Evolutionary conservation across 2,888 invertebrate genomes (phyloP).

Genomic region (Aleiodes testaceus): DNA sequence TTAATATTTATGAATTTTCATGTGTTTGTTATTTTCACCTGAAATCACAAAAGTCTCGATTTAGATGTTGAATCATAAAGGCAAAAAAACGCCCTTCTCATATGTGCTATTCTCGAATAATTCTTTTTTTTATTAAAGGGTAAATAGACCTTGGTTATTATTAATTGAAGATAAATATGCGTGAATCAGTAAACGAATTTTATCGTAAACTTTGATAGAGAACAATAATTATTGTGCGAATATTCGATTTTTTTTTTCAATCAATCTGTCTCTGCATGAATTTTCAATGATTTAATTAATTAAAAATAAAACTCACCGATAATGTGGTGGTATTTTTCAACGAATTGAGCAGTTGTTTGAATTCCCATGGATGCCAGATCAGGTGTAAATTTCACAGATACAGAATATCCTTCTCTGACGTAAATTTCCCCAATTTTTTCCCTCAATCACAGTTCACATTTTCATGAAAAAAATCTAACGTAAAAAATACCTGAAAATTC

Average conservation of each 20-base stretch:
- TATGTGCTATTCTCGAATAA: conserved; percentile 1
- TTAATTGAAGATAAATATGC: background rate
- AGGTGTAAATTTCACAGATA: conserved; percentile 58
- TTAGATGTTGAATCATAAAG: conserved; percentile 5
- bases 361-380: conserved; percentile 73
- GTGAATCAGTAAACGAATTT: background rate
- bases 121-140: too few species aligned
- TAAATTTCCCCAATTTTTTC: conserved; percentile 38
- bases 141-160: background rate
- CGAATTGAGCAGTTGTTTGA: conserved; percentile 72
- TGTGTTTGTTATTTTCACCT: conserved; percentile 22
- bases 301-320: conserved; percentile 59
- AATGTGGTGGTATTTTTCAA: conserved; percentile 72
- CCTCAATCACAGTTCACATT: conserved; percentile 29
- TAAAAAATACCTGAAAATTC: background rate
- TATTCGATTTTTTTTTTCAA: background rate
- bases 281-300: background rate
- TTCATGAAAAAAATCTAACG: conserved; percentile 37
- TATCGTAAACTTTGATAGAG: conserved; percentile 1
- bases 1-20: background rate
- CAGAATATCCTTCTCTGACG: conserved; percentile 54
- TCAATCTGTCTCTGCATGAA: conserved; percentile 21
- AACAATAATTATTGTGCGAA: too few species aligned
- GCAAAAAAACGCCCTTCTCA: background rate
- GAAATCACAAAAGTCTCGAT: conserved; percentile 16